Conservation (phyloP, 2,113 vertebrate species). For the Prionailurus bengalensis region DNA sequence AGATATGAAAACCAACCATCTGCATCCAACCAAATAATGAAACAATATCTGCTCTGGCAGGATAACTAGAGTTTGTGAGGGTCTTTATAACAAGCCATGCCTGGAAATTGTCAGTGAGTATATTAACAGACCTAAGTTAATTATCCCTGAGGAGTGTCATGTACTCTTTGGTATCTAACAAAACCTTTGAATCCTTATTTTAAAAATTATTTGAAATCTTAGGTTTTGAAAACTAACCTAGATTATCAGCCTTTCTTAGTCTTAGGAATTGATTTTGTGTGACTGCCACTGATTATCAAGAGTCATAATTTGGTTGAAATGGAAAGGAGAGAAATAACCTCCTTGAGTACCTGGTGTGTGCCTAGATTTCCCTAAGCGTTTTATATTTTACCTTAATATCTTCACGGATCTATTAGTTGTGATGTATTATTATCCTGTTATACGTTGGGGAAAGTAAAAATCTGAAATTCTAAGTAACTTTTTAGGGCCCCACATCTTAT, state of each 20-base stretch:
- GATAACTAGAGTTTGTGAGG: conserved; percentile 46
- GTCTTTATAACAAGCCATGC: not conserved
- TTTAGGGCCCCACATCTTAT: not conserved
- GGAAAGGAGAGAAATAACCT: not conserved
- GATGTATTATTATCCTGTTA: not conserved
- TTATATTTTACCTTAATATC: not conserved
- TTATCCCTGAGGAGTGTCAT: not conserved
- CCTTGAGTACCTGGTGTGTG: not conserved
- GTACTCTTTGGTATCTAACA: not conserved
- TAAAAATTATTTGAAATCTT: not conserved
- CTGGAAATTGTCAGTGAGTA: not conserved
- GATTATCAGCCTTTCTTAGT: not conserved
- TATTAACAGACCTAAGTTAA: conserved; percentile 20
- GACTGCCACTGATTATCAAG: not conserved
- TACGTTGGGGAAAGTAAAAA: not conserved
- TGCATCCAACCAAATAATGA: conserved; percentile 72
- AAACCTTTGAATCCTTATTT: conserved; percentile 25
- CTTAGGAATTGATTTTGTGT: not conserved
- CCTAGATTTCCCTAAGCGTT: not conserved
- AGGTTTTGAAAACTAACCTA: not conserved
- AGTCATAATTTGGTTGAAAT: not conserved
- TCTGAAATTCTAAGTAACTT: not conserved
- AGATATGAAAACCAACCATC: conserved; percentile 39
- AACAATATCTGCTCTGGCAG: conserved; percentile 59
- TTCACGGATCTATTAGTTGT: not conserved